A percentile compares a stretch with the other conserved stretches of the same genome.
Evolutionary conservation across 2,113 vertebrate genomes (phyloP).

Genomic region (Baryphthengus martii): DNA sequence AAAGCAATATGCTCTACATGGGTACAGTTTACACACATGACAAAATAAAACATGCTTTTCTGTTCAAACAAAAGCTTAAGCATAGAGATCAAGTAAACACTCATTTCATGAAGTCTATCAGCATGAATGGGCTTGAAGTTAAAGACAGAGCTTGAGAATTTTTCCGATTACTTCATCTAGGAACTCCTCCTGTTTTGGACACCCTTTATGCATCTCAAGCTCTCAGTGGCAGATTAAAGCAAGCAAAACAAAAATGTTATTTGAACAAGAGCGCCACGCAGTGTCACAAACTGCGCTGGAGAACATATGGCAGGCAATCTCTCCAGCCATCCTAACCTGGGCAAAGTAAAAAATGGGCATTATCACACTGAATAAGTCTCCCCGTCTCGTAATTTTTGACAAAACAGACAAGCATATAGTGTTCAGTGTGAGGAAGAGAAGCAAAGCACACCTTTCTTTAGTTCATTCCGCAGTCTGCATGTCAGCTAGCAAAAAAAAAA

Average conservation of each 20-base stretch:
- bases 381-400: background rate
- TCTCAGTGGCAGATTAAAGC: no score
- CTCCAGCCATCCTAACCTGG: rapidly evolving
- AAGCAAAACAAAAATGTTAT: background rate
- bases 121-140: background rate
- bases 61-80: background rate
- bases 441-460: background rate
- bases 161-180: background rate
- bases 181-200: background rate
- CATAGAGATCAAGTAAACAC: background rate
- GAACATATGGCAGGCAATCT: background rate
- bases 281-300: background rate
- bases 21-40: background rate
- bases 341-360: rapidly evolving
- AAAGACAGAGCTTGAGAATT: background rate
- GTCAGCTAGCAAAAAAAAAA: background rate
- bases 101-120: background rate
- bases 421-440: background rate
- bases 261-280: constrained; percentile 2
- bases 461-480: background rate
- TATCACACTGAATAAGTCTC: background rate
- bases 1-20: background rate
- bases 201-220: background rate
- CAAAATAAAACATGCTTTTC: background rate
- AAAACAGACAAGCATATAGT: background rate